Base-by-base conservation (phyloP, 2,113 vertebrate species). In the Aplodontia rufa region DNA sequence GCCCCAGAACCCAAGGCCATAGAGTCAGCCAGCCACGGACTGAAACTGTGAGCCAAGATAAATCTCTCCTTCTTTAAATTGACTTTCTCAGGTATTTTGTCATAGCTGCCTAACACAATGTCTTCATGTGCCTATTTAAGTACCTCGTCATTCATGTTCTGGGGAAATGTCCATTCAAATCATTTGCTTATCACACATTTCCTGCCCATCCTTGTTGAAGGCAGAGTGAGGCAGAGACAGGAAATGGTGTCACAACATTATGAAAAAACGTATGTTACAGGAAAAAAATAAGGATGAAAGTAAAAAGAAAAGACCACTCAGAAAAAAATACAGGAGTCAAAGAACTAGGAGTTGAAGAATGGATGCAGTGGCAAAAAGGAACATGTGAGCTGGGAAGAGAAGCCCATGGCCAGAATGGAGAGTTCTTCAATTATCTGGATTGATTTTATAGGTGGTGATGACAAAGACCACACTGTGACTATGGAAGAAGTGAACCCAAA, bases 391-490 rank as follows among this genome's bases (percentile, higher is more conserved):
- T 9, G 11, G 40, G 53, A 64, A 37, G 49, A 87, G 40, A 83
- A 37, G 47, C 49, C 53, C 60, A 7, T 24, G 45, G 64, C 82
- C 58, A 82, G 71, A 68, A 74, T 19, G 13, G 20, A 37, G 16
- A 58, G 86, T 42, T 78, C 42, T 26, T 81, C 20, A 93, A 66
- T 88, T 53, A 58, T 60, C 0, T 86, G 51, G 92, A 80, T 10
- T 90, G 81, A 71, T 66, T 95, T 94, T 90, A 76, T 47, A 84
- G 69, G 64, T 30, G 42, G 62, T 58, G 62, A 87, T 60, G 76
- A 51, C 53, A 88, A 35, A 88, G 81, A 78, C 47, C 53, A 92
- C 51, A 28, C 58, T 87, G 45, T 37, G 78, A 76, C 47, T 85
- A 60, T 3, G 37, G 32, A 93, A 76, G 55, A 60, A 95, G 32